Evolutionary conservation across 2,888 invertebrate species (phyloP), one percentile per base, ranked within the genome.

Genomic region (Liodrosophila aerea): DNA sequence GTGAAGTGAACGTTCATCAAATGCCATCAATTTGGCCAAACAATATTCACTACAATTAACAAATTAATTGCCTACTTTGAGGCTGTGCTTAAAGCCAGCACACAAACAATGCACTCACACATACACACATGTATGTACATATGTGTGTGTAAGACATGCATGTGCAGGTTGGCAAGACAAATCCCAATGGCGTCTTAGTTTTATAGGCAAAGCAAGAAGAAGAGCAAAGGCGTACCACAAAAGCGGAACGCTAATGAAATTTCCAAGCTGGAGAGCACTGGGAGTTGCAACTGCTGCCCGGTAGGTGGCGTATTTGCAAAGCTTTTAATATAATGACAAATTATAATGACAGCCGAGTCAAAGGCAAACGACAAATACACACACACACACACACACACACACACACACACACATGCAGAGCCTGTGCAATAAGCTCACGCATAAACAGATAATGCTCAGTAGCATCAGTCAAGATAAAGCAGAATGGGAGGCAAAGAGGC

Each of bases 311-410:
- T 84, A 80, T 86, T 87, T 87, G 73, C 84, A 71, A 81, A 83
- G 87, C 86, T 87, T 84, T 87, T 83, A 86, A 81, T 85, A 74
- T 85, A 87, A 86, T 87, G 85, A 86, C 80, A 76, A 76, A 86
- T 87, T 76, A 81, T 76, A 75, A 78, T 77, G 72, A 68, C 64
- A 50, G 60, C 64, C 49, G 22, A 66, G 77, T 74, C 84, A 84
- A 80, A 83, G 66, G 64, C 69, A 60, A 37, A 37, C 31, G 22
- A 30, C 47, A 46, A 8, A 47, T 41, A 36, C 15, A 65, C 15
- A 49, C n/a, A 49, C 12, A 40, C 11, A 46, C 43, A 54, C 30
- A 45, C 43, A 27, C 13, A 36, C 27, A 40, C 9, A 18, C 33
- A 52, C 16, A 56, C 51, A 44, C 69, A 69, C 50, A 69, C 44